Percentiles rank a stretch among this genome's conserved stretches.
These are phyloP conservation scores for Thalassoma bifasciatum DNA, from an alignment of 2,113 vertebrate genomes.

Conservation along the genomic window DNA sequence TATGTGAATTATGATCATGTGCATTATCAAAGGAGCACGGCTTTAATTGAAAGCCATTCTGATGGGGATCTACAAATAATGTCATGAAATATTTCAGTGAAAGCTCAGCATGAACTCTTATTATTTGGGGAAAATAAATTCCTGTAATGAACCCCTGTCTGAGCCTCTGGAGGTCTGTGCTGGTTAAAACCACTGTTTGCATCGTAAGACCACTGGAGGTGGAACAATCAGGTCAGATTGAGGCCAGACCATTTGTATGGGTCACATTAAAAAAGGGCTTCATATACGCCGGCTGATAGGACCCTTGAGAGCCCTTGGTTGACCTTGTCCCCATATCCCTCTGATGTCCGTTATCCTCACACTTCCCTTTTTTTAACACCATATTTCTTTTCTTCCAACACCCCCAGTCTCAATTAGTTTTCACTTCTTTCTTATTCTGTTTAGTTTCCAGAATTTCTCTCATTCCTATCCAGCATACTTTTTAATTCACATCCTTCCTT, in stretches of 20 bases:
- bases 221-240: constrained; percentile 76
- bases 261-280: constrained; percentile 73
- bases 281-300: constrained; percentile 76
- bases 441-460: constrained; percentile 12
- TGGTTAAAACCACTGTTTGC: constrained; percentile 39
- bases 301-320: constrained; percentile 65
- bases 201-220: constrained; percentile 55
- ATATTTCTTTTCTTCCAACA: constrained; percentile 48
- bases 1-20: too few relatives aligned
- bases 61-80: neutral
- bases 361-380: constrained; percentile 48
- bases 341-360: constrained; percentile 41
- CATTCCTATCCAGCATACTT: constrained; percentile 1
- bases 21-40: too few relatives aligned
- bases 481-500: constrained; percentile 22
- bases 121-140: neutral
- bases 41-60: too few relatives aligned
- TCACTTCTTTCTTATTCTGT: constrained; percentile 18
- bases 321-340: constrained; percentile 76
- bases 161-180: constrained; percentile 20
- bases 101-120: too few relatives aligned
- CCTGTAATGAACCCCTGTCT: neutral
- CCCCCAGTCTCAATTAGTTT: constrained; percentile 11
- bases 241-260: constrained; percentile 75
- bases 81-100: neutral